phyloP scores from a whole-genome alignment of 2,113 vertebrate species.

The Noctilio leporinus region DNA sequence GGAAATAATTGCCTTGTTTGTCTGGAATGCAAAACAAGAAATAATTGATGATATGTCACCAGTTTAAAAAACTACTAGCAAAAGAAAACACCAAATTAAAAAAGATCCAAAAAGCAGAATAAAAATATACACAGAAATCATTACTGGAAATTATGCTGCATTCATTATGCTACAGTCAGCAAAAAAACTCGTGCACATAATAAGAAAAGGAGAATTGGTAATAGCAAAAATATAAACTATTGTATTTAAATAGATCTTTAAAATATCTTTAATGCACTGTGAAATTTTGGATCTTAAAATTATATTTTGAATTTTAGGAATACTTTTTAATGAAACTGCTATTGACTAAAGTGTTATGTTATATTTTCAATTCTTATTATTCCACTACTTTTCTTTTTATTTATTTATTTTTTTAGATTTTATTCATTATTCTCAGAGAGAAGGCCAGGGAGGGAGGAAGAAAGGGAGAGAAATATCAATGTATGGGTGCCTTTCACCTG shows the following conservation, averaged over 20 bases:
- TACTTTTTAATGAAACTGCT: conserved; percentile 5
- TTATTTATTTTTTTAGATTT: too few species aligned
- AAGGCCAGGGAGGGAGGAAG: too few species aligned
- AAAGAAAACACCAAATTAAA: conserved; percentile 42
- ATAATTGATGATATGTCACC: conserved; percentile 43
- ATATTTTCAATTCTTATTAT: background rate
- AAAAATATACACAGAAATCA: background rate
- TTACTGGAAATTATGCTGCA: conserved; percentile 18
- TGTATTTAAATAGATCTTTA: conserved; percentile 34
- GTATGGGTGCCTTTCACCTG: too few species aligned
- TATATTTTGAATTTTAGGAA: conserved; percentile 10
- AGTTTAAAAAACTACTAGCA: background rate
- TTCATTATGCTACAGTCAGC: background rate
- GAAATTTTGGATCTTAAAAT: background rate
- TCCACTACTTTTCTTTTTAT: background rate
- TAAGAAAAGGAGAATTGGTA: conserved; percentile 20
- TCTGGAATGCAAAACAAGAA: conserved; percentile 45
- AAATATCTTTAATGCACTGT: conserved; percentile 36
- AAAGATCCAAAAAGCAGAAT: conserved; percentile 24
- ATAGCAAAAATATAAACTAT: conserved; percentile 36
- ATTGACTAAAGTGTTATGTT: background rate
- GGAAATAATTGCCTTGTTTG: conserved; percentile 34
- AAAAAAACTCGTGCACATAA: background rate
- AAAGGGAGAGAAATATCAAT: too few species aligned
- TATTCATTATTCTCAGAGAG: too few species aligned